phyloP scores from a whole-genome alignment of 2,888 invertebrate genomes.

The Parasteatoda lunata region DNA sequence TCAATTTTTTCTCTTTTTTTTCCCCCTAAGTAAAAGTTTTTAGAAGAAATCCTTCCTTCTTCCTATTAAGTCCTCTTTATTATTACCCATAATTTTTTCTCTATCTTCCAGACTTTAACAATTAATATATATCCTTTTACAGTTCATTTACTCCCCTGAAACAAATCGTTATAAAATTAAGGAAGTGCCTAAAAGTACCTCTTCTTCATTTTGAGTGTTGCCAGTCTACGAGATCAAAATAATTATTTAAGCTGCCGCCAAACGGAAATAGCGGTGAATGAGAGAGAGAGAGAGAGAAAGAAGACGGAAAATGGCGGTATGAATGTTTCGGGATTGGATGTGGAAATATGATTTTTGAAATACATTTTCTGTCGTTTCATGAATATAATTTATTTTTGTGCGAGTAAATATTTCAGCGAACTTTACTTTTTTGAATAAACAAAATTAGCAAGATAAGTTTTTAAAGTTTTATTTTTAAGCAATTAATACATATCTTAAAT shows the following conservation, averaged over 20 bases:
- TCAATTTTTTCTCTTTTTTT: background rate
- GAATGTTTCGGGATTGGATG: background rate
- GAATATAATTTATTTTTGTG: slow-evolving; percentile 19
- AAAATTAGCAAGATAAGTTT: too few species aligned
- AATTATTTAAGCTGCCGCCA: slow-evolving; percentile 39
- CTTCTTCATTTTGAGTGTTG: slow-evolving; percentile 28
- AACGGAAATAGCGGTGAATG: background rate
- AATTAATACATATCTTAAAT: too few species aligned
- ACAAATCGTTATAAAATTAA: slow-evolving; percentile 63
- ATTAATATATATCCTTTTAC: slow-evolving; percentile 52
- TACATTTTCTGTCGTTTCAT: slow-evolving; percentile 8
- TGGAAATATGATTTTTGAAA: slow-evolving; percentile 12
- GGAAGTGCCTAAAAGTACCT: slow-evolving; percentile 10
- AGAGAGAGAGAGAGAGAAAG: background rate
- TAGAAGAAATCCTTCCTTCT: slow-evolving; percentile 1
- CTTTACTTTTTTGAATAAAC: too few species aligned
- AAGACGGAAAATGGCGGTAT: slow-evolving; percentile 31
- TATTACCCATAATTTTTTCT: slow-evolving; percentile 20
- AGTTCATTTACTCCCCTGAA: slow-evolving; percentile 45
- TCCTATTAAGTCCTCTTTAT: slow-evolving; percentile 15
- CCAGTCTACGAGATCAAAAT: slow-evolving; percentile 52
- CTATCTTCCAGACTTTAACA: slow-evolving; percentile 15
- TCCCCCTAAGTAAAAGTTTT: slow-evolving; percentile 14
- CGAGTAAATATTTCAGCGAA: background rate
- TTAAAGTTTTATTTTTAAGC: too few species aligned